Evolutionary conservation across 2,888 invertebrate species (phyloP), one percentile per base, ranked within the genome.

Genomic region (Agrochola macilenta): DNA sequence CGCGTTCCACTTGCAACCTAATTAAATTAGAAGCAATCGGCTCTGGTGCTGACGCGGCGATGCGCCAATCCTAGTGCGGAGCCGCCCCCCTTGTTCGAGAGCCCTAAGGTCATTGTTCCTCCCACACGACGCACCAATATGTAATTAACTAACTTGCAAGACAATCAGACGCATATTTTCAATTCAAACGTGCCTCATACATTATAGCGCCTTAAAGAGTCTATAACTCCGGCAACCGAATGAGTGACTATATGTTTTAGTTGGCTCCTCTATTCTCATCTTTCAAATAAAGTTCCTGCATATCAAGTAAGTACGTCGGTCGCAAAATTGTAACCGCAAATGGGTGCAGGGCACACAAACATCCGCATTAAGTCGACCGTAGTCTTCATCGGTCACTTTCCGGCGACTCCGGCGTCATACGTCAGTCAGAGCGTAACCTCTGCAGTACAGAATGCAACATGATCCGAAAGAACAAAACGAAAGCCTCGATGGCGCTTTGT

Each of bases 11-110:
- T 95, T 95, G 94, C 92, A 92, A 88, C 85, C 91, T 96, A 96
- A 96, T 96, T 96, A 91, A 96, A 96, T 96, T 96, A 96, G 93
- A 92, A 92, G 92, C 95, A 95, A 95, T 94, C 93, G 95, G 91
- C 93, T 93, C 90, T 89, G 88, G 83, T 88, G 88, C 86, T 85
- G 88, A 85, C 83, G 85, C 80, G 72, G 79, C 80, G 79, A 84
- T 88, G 84, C 88, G 87, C 88, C 90, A 89, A 87, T 89, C 86
- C 88, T 88, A 87, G 80, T 81, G 83, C 82, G 82, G 77, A 80
- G 74, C 89, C 90, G 89, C 90, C 91, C 90, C 89, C 87, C 90
- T 89, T 89, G 87, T 89, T 86, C 87, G 83, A 82, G 87, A 87
- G 89, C 90, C 90, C 91, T 92, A 90, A 90, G 91, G 91, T 92